These are phyloP conservation scores for Erpornis zantholeuca DNA, from an alignment of 2,113 vertebrate genomes.

Conservation along the genomic window DNA sequence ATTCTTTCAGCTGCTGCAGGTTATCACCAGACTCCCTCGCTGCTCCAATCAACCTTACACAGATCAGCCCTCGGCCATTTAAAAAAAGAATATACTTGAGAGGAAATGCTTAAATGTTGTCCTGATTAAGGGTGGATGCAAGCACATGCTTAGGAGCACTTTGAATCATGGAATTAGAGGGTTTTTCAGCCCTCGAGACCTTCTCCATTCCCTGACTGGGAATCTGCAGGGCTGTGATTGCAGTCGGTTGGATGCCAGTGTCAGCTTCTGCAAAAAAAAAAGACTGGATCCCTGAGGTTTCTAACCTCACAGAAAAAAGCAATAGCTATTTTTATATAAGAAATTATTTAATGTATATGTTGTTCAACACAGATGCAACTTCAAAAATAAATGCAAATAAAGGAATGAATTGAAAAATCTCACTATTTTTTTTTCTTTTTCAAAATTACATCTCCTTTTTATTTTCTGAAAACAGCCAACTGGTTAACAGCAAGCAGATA, in stretches of 20 bases:
- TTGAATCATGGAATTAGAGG: background rate
- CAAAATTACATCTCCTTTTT: background rate
- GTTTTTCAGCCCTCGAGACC: background rate
- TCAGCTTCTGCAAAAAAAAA: background rate
- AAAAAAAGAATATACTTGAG: background rate
- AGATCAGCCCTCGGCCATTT: background rate
- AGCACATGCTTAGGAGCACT: background rate
- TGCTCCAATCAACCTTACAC: background rate
- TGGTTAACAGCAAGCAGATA: background rate
- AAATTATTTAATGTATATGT: background rate
- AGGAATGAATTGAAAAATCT: background rate
- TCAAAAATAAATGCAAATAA: background rate
- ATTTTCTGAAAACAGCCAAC: background rate
- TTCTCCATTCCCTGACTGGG: background rate
- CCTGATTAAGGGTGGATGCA: background rate
- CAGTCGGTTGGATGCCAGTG: background rate
- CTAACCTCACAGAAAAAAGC: background rate
- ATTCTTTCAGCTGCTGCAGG: conserved; percentile 32
- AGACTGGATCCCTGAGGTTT: background rate
- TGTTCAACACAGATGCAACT: background rate
- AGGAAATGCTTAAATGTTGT: background rate
- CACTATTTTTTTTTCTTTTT: background rate
- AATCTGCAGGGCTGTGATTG: background rate
- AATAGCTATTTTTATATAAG: background rate
- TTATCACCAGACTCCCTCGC: background rate